Percentiles rank a stretch among this genome's conserved stretches.
Conservation (phyloP, 2,888 invertebrate species). For the Aspidiotus rigidus region DNA sequence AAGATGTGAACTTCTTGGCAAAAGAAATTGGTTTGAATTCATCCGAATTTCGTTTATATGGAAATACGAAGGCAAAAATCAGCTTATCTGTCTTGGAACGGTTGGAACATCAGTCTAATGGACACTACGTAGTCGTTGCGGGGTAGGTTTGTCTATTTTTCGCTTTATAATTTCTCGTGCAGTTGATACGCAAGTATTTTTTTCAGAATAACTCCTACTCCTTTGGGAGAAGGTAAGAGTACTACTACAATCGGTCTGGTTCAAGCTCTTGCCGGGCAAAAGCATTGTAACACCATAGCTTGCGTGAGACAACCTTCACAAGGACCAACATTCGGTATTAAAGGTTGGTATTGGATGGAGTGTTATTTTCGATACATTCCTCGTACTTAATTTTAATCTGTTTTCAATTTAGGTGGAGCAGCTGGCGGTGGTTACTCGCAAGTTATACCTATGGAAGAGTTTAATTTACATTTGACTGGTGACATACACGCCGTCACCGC, state of each 20-base stretch:
- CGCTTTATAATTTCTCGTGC: neutral
- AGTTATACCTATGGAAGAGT: slow-evolving; percentile 99
- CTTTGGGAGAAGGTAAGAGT: slow-evolving; percentile 97
- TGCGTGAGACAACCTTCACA: slow-evolving; percentile 95
- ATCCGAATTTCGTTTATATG: slow-evolving; percentile 80
- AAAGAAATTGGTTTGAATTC: slow-evolving; percentile 72
- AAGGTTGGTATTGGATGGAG: slow-evolving; percentile 48
- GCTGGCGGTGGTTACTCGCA: slow-evolving; percentile 97
- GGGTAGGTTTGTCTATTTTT: slow-evolving; percentile 54
- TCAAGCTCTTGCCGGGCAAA: slow-evolving; percentile 82
- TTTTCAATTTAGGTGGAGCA: slow-evolving; percentile 61
- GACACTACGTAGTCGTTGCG: slow-evolving; percentile 90
- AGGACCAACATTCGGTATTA: slow-evolving; percentile 98
- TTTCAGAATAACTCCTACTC: slow-evolving; percentile 88
- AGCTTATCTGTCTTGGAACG: slow-evolving; percentile 70
- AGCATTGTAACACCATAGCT: slow-evolving; percentile 77
- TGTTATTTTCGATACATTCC: neutral
- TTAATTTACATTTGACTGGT: slow-evolving; percentile 94
- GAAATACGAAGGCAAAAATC: slow-evolving; percentile 90
- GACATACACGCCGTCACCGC: slow-evolving; percentile 98
- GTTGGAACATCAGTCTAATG: slow-evolving; percentile 56
- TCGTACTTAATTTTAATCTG: neutral
- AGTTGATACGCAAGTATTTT: neutral
- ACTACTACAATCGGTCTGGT: slow-evolving; percentile 87
- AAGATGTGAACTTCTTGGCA: slow-evolving; percentile 66